These are phyloP conservation scores for Muntiacus muntjak DNA, from an alignment of 2,113 vertebrate genomes.

Conservation along the genomic window DNA sequence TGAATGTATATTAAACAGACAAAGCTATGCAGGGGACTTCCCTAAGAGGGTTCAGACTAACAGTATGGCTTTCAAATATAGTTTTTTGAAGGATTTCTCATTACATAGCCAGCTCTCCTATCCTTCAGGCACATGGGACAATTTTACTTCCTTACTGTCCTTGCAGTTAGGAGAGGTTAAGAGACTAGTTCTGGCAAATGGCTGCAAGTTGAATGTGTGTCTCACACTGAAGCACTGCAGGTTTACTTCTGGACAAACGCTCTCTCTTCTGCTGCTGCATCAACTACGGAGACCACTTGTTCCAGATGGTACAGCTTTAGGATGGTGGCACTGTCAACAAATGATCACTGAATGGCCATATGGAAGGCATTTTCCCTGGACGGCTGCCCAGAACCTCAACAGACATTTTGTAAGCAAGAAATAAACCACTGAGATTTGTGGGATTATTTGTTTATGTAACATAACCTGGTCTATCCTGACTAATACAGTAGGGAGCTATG, in stretches of 20 bases:
- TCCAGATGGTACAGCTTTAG: constrained; percentile 8
- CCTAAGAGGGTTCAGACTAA: background rate
- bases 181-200: background rate
- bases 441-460: background rate
- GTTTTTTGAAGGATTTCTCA: background rate
- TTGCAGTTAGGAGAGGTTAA: background rate
- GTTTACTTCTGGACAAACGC: background rate
- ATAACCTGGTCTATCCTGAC: background rate
- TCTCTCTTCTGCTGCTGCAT: background rate
- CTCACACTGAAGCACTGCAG: background rate
- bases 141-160: background rate
- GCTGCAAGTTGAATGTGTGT: background rate
- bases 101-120: background rate
- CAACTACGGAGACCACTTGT: background rate
- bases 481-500: background rate
- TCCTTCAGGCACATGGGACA: background rate
- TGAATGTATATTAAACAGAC: background rate
- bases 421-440: constrained; percentile 9
- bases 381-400: background rate
- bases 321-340: background rate
- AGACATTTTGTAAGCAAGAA: constrained; percentile 44
- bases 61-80: background rate
- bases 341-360: constrained; percentile 3
- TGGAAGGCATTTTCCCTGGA: constrained; percentile 15
- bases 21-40: background rate